phyloP scores from a whole-genome alignment of 2,888 invertebrate species.

The Lordiphosa andalusiaca region DNA sequence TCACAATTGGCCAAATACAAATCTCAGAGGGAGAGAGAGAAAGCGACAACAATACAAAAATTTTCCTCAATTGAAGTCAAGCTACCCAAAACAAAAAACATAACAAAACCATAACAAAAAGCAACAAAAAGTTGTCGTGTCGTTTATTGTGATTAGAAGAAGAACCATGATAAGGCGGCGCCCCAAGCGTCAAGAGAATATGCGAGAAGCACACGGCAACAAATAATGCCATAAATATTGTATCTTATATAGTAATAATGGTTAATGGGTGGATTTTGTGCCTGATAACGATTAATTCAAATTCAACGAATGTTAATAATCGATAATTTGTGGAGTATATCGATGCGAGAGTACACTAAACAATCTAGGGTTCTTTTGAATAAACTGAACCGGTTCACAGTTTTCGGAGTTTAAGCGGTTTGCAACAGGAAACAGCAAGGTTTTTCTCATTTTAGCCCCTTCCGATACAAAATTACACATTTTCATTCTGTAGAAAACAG shows the following conservation, averaged over 20 bases:
- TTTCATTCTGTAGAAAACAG: too few species aligned
- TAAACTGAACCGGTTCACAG: too few species aligned
- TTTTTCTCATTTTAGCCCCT: too few species aligned
- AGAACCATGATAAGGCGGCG: conserved; percentile 18
- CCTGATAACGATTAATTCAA: conserved; percentile 42
- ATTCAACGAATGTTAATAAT: conserved; percentile 28
- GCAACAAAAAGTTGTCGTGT: conserved; percentile 26
- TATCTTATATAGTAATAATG: conserved; percentile 22
- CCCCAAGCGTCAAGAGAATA: neutral
- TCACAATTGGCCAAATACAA: conserved; percentile 7
- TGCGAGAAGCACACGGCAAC: conserved; percentile 28
- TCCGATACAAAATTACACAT: too few species aligned
- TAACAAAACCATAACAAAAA: too few species aligned
- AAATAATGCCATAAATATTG: conserved; percentile 34
- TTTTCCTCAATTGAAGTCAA: conserved; percentile 18
- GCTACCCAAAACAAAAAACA: neutral
- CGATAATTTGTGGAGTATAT: conserved; percentile 15
- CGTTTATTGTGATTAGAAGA: conserved; percentile 68
- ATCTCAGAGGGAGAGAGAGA: conserved; percentile 6
- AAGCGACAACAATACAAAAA: conserved; percentile 10
- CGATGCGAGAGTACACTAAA: too few species aligned
- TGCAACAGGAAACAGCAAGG: too few species aligned
- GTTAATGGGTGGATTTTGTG: conserved; percentile 32
- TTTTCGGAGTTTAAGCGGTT: too few species aligned
- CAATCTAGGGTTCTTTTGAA: too few species aligned